Conservation (phyloP, 2,797 vertebrate species). For the Lagorchestes hirsutus region DNA sequence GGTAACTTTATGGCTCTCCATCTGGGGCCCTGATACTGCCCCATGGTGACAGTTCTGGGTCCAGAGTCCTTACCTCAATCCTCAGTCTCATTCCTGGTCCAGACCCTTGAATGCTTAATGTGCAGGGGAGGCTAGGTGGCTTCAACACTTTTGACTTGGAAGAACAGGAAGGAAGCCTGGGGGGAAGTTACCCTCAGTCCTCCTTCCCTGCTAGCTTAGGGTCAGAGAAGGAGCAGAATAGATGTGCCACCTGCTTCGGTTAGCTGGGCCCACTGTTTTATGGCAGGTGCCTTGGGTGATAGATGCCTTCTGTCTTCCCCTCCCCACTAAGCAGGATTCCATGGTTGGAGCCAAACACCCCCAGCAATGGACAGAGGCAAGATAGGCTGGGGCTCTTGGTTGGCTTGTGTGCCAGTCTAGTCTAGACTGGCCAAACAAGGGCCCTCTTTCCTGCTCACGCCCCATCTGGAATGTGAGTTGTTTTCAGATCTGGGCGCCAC, state of each 20-base stretch:
- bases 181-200: neutral
- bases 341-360: neutral
- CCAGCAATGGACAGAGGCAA: slow-evolving; percentile 42
- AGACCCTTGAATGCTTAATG: neutral
- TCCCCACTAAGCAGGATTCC: slow-evolving; percentile 55
- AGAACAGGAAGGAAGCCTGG: neutral
- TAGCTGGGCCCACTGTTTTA: too few relatives aligned
- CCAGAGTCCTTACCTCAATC: neutral
- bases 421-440: neutral
- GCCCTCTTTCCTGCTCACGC: neutral
- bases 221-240: neutral
- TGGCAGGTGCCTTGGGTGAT: neutral
- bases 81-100: neutral
- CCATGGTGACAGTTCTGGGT: neutral
- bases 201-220: neutral
- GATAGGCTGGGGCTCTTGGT: neutral
- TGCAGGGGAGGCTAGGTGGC: neutral
- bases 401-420: neutral
- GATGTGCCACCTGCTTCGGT: neutral
- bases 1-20: neutral
- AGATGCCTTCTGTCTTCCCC: neutral
- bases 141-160: neutral
- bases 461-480: neutral
- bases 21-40: neutral
- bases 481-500: neutral